Evolutionary conservation across 1,140 invertebrate species (phyloP), one percentile per base, ranked within the genome.

Genomic region (Cyphomyrmex costatus): DNA sequence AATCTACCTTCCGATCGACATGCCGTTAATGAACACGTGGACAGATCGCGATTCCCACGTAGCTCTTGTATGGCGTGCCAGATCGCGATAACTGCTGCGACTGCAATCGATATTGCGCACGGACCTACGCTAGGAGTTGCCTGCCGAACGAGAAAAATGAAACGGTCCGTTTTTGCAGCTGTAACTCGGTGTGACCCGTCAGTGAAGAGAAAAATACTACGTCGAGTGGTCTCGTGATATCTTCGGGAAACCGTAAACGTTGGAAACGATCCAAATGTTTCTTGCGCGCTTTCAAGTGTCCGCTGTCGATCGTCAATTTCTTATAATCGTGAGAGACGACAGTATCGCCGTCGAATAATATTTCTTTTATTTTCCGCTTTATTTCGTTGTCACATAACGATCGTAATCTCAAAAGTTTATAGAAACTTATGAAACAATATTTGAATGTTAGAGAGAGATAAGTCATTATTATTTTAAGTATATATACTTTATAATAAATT

Each of bases 1-100:
- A 83, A 83, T 83, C 79, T 49, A n/a, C 68, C 68, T 83, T 83
- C 19, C 79, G 53, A 83, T 73, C 79, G 79, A 83, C 68, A 46
- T 21, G 33, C 19, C 53, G 68, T 83, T 83, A 83, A 83, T 83
- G 79, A 83, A 83, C 79, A 83, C 27, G 42, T 73, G 21, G 53
- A 83, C 53, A 83, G 79, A 83, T 83, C 68, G 68, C 79, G 53
- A 83, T 83, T 83, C 53, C 53, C 68, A 53, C 61, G 36, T 71
- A 46, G 66, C 66, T 71, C 66, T 46, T 14, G 66, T 42, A n/a
- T 58, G 51, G 66, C 79, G 79, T 83, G 68, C 73, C 36, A 27
- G n/a, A 56, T 74, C 36, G 68, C 68, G 68, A 83, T 83, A 74
- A 83, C 66, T 42, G 53, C 16, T 19, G 63, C 30, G 30, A 36